Evolutionary conservation across 2,113 vertebrate species (phyloP).

Genomic region (Camelus bactrianus): DNA sequence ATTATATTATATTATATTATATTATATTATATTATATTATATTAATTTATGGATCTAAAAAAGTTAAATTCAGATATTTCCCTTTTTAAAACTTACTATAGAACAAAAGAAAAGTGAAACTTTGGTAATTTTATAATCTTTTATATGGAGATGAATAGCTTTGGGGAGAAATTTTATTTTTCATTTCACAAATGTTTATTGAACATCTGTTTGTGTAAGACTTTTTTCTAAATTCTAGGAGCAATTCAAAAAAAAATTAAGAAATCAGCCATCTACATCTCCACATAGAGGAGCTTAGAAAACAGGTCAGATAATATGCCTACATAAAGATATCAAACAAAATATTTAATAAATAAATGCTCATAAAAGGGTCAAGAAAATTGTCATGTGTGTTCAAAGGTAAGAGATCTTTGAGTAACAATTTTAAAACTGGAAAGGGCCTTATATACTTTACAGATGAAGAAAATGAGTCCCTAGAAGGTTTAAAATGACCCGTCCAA

Average conservation of each 20-base stretch:
- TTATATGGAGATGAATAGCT: conserved; percentile 16
- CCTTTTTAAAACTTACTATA: neutral
- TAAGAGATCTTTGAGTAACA: neutral
- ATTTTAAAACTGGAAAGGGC: neutral
- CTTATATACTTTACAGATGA: neutral
- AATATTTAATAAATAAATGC: neutral
- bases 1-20: neutral
- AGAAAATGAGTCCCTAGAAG: neutral
- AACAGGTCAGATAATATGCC: neutral
- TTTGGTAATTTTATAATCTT: conserved; percentile 11
- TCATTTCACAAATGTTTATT: neutral
- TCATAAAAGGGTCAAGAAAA: neutral
- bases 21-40: neutral
- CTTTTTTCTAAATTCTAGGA: conserved; percentile 42
- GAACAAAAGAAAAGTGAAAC: neutral
- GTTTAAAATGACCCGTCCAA: neutral
- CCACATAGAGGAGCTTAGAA: neutral
- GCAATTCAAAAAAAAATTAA: neutral
- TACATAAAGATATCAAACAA: neutral
- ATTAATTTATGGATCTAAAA: neutral
- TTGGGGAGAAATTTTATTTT: conserved; percentile 36
- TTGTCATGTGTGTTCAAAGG: neutral
- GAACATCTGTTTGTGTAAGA: neutral
- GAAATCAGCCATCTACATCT: neutral
- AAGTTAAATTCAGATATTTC: conserved; percentile 38